Base-by-base conservation (phyloP, 2,888 invertebrate species). In the Adelognathus sp. region DNA sequence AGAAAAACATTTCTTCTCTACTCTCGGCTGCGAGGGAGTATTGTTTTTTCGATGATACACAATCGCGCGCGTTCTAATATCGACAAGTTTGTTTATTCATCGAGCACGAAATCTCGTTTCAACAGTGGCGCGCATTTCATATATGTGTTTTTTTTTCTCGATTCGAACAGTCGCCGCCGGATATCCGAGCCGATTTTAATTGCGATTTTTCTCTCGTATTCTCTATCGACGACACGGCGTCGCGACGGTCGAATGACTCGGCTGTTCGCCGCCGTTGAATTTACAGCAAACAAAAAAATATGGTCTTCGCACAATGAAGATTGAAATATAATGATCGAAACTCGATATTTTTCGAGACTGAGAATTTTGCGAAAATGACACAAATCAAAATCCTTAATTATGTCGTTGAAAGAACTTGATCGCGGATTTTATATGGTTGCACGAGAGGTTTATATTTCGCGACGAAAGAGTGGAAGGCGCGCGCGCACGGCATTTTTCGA, bases 1-100 rank as follows among this genome's bases (percentile, higher is more conserved):
- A 80, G 24, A 69, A 76, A 76, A 80, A 76, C 80, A 80, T 80
- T 76, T 70, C 50, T 33, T n/a, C 16, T 46, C 1, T 52, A n/a
- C n/a, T n/a, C n/a, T n/a, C n/a, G n/a, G n/a, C n/a, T n/a, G n/a
- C n/a, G n/a, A n/a, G n/a, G n/a, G n/a, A n/a, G n/a, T n/a, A 27
- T n/a, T 9, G 21, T 52, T 60, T n/a, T 24, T n/a, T 24, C 27
- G 24, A 46, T 14, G 29, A 44, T 7, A 14, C 21, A 69, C 24
- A 33, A 29, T 63, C 61, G 24, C 31, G 46, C 44, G 2, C 11
- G 6, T 1, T 14, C 36, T 24, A 27, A 56, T 60, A 7, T 50
- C 14, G 18, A 44, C n/a, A 27, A 36, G 21, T 46, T 70, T 27
- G 33, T 14, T 60, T 60, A 60, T 72, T 31, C 16, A 18, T 58